Evolutionary conservation across 2,888 invertebrate genomes (phyloP), one percentile per base, ranked within the genome.

Genomic region (Ophioninae sp.): DNA sequence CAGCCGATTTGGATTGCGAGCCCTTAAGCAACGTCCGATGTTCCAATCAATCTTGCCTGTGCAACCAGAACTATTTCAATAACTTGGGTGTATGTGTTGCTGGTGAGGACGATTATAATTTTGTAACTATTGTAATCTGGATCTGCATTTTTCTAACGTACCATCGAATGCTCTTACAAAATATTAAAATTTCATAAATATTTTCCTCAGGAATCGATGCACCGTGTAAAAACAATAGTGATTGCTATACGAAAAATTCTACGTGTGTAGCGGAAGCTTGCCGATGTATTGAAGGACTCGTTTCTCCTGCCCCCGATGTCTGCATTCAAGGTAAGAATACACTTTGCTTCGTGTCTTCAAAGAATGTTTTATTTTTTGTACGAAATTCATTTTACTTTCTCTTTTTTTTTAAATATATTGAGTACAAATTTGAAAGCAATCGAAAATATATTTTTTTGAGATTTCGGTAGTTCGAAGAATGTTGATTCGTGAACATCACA

Each of bases 281-380:
- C 70, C 30, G 6, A 10, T 91, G 90, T 59, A 7, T 21, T 2
- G 7, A 85, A 5, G 68, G 78, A 37, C 87, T 75, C 41, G 82
- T 87, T 30, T 69, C 75, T 0, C 30, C 30, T 8, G 83, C 85
- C 5, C 37, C 75, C 6, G 30, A 80, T 37, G 57, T 79, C 7
- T 91, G 91, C 39, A 6, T 87, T 0, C 80, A 79, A 57, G 73
- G 90, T 90, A 87, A 87, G 56, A 74, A 62, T 17, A 44, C 13
- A 3, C 30, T 30, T 30, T 13, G 13, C 50, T 50, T 50, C 50
- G 17, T 17, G 17, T 30, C 30, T 30, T 57, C 3, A 2, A 13
- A 59, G 2, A n/a, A 5, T n/a, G 37, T 37, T 20, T 37, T 0
- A 30, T 2, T 30, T 57, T 69, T 68, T 13, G 30, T 0, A 57